Evolutionary conservation across 1,140 invertebrate genomes (phyloP).

Genomic region (Euwallacea fornicatus): DNA sequence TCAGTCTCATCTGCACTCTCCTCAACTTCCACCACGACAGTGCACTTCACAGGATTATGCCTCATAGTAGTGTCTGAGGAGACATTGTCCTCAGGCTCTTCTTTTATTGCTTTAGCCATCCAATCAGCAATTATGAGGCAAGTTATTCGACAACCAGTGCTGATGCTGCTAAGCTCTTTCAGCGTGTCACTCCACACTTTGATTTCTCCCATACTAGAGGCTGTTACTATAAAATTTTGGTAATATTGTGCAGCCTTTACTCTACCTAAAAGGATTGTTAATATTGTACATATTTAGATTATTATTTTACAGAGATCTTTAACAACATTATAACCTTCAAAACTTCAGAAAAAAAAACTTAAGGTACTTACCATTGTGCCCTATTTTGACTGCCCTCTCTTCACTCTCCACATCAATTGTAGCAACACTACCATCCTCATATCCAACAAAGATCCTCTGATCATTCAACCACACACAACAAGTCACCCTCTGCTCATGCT

Average conservation of each 20-base stretch:
- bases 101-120: constrained; percentile 40
- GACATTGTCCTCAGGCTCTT: constrained; percentile 36
- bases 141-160: constrained; percentile 64
- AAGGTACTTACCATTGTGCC: constrained; percentile 57
- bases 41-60: constrained; percentile 30
- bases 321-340: not conserved
- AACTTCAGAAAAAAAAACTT: constrained; percentile 8
- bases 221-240: constrained; percentile 56
- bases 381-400: constrained; percentile 57
- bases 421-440: constrained; percentile 70
- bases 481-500: constrained; percentile 64
- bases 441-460: constrained; percentile 65
- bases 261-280: constrained; percentile 52
- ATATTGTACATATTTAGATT: not conserved
- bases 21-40: constrained; percentile 36
- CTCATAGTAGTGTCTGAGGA: constrained; percentile 12
- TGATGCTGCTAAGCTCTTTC: constrained; percentile 55
- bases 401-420: constrained; percentile 41
- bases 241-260: constrained; percentile 66
- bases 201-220: constrained; percentile 75
- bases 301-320: not conserved
- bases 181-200: constrained; percentile 71
- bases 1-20: constrained; percentile 29
- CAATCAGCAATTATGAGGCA: constrained; percentile 57
- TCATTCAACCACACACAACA: constrained; percentile 66